Conservation (phyloP, 2,797 vertebrate species). For the Cyprinodon diabolis region DNA sequence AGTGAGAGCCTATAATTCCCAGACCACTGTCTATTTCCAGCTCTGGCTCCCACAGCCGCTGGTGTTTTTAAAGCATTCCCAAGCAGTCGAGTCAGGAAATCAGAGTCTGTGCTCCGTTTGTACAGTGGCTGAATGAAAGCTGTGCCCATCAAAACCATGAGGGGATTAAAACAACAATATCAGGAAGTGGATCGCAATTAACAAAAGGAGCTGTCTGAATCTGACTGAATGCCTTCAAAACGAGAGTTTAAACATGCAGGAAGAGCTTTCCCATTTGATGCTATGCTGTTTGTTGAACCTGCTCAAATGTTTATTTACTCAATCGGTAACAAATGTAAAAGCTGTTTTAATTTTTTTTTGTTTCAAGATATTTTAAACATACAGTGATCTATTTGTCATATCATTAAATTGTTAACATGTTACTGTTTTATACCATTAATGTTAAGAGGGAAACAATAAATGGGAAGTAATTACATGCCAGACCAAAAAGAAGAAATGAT, state of each 20-base stretch:
- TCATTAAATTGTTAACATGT: not conserved
- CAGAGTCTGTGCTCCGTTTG: constrained; percentile 22
- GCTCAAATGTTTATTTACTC: not conserved
- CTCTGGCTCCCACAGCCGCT: constrained; percentile 28
- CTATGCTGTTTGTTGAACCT: not conserved
- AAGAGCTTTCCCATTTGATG: not conserved
- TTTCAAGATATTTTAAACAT: not conserved
- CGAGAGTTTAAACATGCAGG: not conserved
- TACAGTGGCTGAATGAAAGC: constrained; percentile 41
- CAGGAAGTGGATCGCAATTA: constrained; percentile 38
- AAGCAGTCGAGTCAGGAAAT: constrained; percentile 53
- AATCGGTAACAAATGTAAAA: not conserved
- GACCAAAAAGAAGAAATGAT: not conserved
- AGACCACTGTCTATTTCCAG: constrained; percentile 47
- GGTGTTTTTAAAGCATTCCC: constrained; percentile 40
- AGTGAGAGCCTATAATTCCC: constrained; percentile 35
- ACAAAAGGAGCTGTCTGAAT: constrained; percentile 17
- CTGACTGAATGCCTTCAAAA: constrained; percentile 2
- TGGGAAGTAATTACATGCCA: not conserved
- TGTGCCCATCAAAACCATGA: constrained; percentile 39
- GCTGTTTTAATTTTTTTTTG: not conserved
- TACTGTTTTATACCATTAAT: not conserved
- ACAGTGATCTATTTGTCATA: not conserved
- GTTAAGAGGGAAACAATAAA: too few species aligned
- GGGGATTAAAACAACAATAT: constrained; percentile 57